phyloP scores from a whole-genome alignment of 2,797 vertebrate species.

The Poeciliopsis infans region DNA sequence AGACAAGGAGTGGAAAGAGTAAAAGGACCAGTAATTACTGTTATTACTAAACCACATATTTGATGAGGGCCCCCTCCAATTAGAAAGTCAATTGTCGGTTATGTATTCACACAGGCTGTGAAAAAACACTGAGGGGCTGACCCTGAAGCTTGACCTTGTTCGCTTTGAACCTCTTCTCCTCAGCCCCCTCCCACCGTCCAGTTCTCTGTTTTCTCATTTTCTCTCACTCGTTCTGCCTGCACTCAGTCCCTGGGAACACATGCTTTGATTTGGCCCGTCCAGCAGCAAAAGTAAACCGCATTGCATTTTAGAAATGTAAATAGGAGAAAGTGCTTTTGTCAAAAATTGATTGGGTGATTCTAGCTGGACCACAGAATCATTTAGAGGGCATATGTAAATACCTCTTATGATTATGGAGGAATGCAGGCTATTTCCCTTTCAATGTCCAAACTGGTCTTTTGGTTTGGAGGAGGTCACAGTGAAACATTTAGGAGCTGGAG shows the following conservation, averaged over 20 bases:
- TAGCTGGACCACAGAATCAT: slow-evolving; percentile 77
- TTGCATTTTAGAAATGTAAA: slow-evolving; percentile 82
- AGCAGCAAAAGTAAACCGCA: slow-evolving; percentile 80
- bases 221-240: slow-evolving; percentile 42
- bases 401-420: slow-evolving; percentile 76
- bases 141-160: slow-evolving; percentile 78
- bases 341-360: slow-evolving; percentile 77
- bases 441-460: slow-evolving; percentile 77
- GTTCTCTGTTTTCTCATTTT: slow-evolving; percentile 17
- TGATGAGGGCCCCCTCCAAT: slow-evolving; percentile 69
- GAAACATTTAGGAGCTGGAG: slow-evolving; percentile 62
- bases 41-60: slow-evolving; percentile 79
- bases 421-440: slow-evolving; percentile 79
- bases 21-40: slow-evolving; percentile 60
- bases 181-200: slow-evolving; percentile 16
- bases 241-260: slow-evolving; percentile 57
- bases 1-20: slow-evolving; percentile 64
- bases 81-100: slow-evolving; percentile 82
- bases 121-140: slow-evolving; percentile 73
- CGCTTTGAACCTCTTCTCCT: slow-evolving; percentile 76
- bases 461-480: slow-evolving; percentile 68
- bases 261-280: slow-evolving; percentile 74
- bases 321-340: slow-evolving; percentile 80
- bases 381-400: slow-evolving; percentile 81
- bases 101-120: slow-evolving; percentile 75